Conservation (phyloP, 2,113 vertebrate species). For the Ascaphus truei region DNA sequence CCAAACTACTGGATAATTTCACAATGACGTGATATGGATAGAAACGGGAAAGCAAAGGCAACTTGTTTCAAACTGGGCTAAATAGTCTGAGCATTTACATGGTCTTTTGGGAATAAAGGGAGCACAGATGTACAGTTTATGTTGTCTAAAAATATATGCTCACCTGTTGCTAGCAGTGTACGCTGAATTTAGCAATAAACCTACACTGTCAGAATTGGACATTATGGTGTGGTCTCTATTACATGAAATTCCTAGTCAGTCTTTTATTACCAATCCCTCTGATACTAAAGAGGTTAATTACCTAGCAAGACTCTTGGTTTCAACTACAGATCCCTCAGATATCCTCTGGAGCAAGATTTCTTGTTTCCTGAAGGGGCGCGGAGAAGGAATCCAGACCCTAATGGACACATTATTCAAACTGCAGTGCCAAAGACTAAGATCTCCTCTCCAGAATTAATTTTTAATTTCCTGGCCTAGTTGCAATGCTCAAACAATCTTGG, state of each 20-base stretch:
- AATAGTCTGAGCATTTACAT: no score
- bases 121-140: no score
- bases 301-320: neutral
- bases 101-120: no score
- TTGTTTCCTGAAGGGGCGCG: neutral
- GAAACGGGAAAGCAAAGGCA: no score
- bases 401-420: slow-evolving; percentile 45
- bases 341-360: slow-evolving; percentile 20
- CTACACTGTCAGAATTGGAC: no score
- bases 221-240: neutral
- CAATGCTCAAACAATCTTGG: slow-evolving; percentile 51
- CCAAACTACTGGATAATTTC: no score
- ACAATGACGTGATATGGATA: no score
- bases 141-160: no score
- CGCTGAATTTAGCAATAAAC: no score
- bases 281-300: neutral
- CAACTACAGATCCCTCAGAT: slow-evolving; percentile 19
- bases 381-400: slow-evolving; percentile 37
- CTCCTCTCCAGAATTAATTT: slow-evolving; percentile 63
- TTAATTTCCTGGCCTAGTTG: slow-evolving; percentile 63
- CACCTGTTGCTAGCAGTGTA: no score
- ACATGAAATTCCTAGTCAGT: neutral
- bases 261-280: no score
- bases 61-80: no score
- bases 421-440: slow-evolving; percentile 45